These are phyloP conservation scores for Clamator glandarius DNA, from an alignment of 2,797 vertebrate genomes.

Conservation along the genomic window DNA sequence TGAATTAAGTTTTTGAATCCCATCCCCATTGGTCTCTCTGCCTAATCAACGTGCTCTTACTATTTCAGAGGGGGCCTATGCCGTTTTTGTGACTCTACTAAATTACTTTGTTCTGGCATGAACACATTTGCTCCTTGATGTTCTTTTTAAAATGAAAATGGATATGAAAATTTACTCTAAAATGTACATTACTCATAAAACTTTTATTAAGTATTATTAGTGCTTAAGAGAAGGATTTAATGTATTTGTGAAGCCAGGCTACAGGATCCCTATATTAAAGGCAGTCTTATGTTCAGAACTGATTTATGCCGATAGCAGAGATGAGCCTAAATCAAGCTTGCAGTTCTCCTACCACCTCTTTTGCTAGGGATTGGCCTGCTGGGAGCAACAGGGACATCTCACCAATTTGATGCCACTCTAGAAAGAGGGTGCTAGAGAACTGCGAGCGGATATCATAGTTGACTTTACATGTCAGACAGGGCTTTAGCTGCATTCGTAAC, in stretches of 20 bases:
- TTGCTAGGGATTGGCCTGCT: background rate
- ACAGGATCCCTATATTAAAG: constrained; percentile 44
- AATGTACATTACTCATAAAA: constrained; percentile 72
- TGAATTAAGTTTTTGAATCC: constrained; percentile 70
- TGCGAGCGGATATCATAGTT: background rate
- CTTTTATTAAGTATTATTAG: constrained; percentile 71
- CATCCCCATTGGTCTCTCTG: constrained; percentile 52
- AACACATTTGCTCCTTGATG: constrained; percentile 64
- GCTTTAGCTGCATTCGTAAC: background rate
- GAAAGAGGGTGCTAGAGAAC: background rate
- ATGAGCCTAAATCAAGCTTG: background rate
- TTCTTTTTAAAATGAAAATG: constrained; percentile 64
- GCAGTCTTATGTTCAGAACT: background rate
- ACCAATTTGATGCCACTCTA: background rate
- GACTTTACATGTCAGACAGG: background rate
- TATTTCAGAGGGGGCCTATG: constrained; percentile 33
- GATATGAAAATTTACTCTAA: constrained; percentile 72
- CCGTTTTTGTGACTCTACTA: constrained; percentile 58
- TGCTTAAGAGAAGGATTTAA: constrained; percentile 68
- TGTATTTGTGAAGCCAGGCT: constrained; percentile 62
- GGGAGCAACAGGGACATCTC: background rate
- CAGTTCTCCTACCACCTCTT: background rate
- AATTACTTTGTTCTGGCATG: constrained; percentile 63
- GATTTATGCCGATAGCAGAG: constrained; percentile 16
- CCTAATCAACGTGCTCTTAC: constrained; percentile 28